Percentiles rank a stretch among this genome's conserved stretches.
phyloP scores from a whole-genome alignment of 2,888 invertebrate genomes.

The Drosophila kuntzei region DNA sequence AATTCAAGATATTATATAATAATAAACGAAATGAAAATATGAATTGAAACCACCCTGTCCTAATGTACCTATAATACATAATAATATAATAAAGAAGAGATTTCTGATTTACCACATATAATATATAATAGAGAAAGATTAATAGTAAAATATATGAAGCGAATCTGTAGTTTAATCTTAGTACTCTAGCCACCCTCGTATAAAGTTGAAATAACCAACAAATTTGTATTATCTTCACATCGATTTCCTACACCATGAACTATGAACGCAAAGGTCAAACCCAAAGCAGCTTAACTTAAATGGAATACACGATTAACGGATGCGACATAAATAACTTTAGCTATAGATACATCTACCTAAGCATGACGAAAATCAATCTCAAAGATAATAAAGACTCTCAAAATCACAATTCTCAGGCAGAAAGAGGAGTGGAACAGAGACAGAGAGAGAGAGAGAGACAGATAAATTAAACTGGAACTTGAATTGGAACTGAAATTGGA shows the following conservation, averaged over 20 bases:
- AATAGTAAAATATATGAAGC: not conserved
- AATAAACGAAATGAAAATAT: not conserved
- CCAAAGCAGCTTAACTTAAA: slow-evolving; percentile 58
- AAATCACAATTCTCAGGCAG: slow-evolving; percentile 38
- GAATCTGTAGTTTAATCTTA: not conserved
- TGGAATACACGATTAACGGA: slow-evolving; percentile 18
- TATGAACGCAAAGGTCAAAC: slow-evolving; percentile 9
- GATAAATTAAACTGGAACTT: slow-evolving; percentile 20
- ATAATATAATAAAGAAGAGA: too few species aligned
- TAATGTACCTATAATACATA: too few species aligned
- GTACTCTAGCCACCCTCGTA: not conserved
- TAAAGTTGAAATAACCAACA: not conserved
- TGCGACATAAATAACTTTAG: slow-evolving; percentile 21
- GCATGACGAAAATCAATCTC: slow-evolving; percentile 67
- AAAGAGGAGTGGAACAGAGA: slow-evolving; percentile 3
- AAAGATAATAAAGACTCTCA: slow-evolving; percentile 20
- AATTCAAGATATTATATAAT: not conserved
- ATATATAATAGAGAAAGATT: not conserved
- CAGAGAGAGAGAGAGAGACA: not conserved
- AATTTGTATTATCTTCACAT: not conserved
- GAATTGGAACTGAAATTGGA: slow-evolving; percentile 42
- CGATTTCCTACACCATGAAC: slow-evolving; percentile 6
- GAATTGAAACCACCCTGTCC: not conserved
- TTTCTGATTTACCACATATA: too few species aligned
- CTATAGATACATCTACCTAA: slow-evolving; percentile 37